A percentile compares a stretch with the other conserved stretches of the same genome.
Conservation (phyloP, 2,113 vertebrate genomes). For the Gadus macrocephalus region DNA sequence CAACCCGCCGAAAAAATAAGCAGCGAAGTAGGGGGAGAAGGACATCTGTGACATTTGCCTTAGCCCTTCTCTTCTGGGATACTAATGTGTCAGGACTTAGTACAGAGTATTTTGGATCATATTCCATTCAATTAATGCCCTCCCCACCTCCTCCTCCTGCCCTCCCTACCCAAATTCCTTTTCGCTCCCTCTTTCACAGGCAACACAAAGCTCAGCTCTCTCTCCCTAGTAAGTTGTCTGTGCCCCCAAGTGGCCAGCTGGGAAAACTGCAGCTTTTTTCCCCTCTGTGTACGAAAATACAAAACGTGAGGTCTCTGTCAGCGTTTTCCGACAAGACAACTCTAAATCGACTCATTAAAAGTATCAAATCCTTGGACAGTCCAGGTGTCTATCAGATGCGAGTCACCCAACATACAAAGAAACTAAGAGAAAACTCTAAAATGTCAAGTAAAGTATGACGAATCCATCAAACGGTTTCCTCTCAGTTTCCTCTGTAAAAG, state of each 20-base stretch:
- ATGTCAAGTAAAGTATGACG: no score
- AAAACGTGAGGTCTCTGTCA: conserved; percentile 13
- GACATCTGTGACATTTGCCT: conserved; percentile 64
- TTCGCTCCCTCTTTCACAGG: conserved; percentile 15
- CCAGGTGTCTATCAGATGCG: neutral
- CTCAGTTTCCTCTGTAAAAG: neutral
- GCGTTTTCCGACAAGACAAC: neutral
- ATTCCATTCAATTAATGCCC: conserved; percentile 62
- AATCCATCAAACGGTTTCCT: neutral
- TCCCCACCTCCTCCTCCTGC: neutral
- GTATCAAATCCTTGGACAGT: neutral
- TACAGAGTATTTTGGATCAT: conserved; percentile 59
- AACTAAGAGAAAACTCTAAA: neutral
- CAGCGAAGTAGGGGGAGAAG: conserved; percentile 38
- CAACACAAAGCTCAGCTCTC: conserved; percentile 16
- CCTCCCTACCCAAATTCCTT: no score
- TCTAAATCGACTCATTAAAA: conserved; percentile 1
- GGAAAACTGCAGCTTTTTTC: conserved; percentile 47
- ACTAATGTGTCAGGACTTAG: conserved; percentile 57
- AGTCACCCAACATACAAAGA: neutral
- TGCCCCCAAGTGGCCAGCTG: conserved; percentile 73
- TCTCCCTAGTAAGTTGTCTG: conserved; percentile 64
- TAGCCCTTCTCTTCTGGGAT: conserved; percentile 62
- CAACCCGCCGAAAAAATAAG: neutral
- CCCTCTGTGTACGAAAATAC: neutral